phyloP scores from a whole-genome alignment of 2,113 vertebrate genomes.

The Mesocricetus auratus region DNA sequence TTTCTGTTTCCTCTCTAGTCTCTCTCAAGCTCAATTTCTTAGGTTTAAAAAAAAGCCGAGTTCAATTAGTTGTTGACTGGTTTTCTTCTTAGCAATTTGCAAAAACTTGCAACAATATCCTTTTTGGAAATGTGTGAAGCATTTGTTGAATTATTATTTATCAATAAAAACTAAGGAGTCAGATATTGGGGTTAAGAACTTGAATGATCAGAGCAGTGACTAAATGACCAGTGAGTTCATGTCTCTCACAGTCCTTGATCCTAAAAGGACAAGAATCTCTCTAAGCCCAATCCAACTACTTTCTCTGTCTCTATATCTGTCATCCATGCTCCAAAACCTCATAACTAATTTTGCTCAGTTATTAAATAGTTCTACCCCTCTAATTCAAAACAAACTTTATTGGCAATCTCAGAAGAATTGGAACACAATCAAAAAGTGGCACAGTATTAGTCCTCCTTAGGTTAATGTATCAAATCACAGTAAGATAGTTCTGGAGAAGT shows the following conservation, averaged over 20 bases:
- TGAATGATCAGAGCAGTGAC: background rate
- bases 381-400: no score
- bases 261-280: background rate
- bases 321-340: background rate
- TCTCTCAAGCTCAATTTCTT: conserved; percentile 63
- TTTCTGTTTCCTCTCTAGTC: background rate
- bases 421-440: no score
- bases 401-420: no score
- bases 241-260: background rate
- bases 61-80: conserved; percentile 53
- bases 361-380: no score
- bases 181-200: background rate
- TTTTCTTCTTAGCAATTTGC: background rate
- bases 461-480: no score
- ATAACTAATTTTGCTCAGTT: background rate
- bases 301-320: background rate
- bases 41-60: background rate
- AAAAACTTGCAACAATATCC: background rate
- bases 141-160: background rate
- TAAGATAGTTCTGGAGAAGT: background rate
- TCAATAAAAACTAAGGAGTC: background rate
- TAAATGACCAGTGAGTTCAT: background rate
- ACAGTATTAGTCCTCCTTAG: no score
- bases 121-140: background rate
- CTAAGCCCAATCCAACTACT: background rate